These are phyloP conservation scores for Brotogeris chrysoptera DNA, from an alignment of 2,797 vertebrate genomes.

Conservation along the genomic window DNA sequence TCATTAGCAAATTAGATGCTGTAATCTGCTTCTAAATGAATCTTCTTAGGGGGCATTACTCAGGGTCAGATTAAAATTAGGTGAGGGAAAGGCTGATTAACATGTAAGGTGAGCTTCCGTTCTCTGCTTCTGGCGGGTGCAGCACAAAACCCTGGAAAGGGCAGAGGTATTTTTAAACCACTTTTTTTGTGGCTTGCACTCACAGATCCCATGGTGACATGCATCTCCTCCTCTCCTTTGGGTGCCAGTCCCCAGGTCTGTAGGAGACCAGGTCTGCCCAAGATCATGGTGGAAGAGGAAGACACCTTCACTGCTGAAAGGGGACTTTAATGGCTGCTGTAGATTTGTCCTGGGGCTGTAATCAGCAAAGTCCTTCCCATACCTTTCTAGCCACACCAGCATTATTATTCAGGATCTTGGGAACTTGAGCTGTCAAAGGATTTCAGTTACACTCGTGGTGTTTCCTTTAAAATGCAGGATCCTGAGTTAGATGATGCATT, in stretches of 20 bases:
- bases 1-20: constrained; percentile 65
- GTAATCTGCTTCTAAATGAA: constrained; percentile 68
- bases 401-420: background rate
- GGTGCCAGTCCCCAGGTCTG: background rate
- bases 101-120: constrained; percentile 57
- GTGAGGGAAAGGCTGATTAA: constrained; percentile 59
- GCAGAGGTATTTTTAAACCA: constrained; percentile 31
- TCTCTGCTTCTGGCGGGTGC: background rate
- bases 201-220: background rate
- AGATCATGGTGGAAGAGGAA: background rate
- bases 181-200: background rate
- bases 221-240: background rate
- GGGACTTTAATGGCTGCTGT: background rate
- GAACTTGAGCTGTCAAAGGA: background rate
- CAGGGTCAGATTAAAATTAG: constrained; percentile 66
- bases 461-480: background rate
- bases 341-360: background rate
- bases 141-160: background rate
- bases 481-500: background rate
- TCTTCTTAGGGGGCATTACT: constrained; percentile 65
- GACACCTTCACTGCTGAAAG: background rate
- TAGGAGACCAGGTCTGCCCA: background rate
- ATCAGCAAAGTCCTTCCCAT: background rate
- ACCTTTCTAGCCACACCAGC: background rate
- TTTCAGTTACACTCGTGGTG: background rate